Evolutionary conservation across 2,888 invertebrate genomes (phyloP), one percentile per base, ranked within the genome.

Genomic region (Portevinia maculata): DNA sequence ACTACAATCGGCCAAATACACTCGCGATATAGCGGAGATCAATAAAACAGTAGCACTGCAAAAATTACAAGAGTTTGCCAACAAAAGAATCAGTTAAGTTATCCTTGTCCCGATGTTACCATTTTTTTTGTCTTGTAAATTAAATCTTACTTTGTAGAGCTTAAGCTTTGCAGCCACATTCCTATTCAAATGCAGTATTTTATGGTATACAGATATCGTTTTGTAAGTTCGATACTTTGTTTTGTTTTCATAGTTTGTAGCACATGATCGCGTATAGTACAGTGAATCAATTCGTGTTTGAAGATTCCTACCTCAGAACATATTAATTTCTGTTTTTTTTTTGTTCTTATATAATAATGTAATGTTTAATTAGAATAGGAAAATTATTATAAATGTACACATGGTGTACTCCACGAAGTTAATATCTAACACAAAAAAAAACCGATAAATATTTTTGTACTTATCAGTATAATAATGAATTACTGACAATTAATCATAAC

Each of bases 1-100:
- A 86, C 85, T 91, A 86, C 89, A 91, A 86, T 89, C 91, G 69
- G 91, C 91, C 84, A 91, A 90, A 86, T 88, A 89, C 70, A 88
- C 88, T 85, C 89, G 93, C 84, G 93, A 93, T 87, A 92, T 93
- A 41, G 93, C 93, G 3, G 93, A 93, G 87, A 90, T 93, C 30
- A 93, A 93, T 86, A 93, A 93, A 88, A 93, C 93, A 53, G 92
- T 93, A 85, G 93, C 93, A 1, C 91, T 93, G 85, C 92, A 93
- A 86, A 92, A 92, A 87, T 88, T 93, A 21, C 93, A 93, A 84
- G 90, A 90, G 69, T 84, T 89, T 69, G 90, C 90, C 70, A 78
- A 87, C 86, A 89, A 89, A 79, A 87, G 90, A 11, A 71, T 90
- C 88, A 88, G 85, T 79, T 88, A 86, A 89, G 88, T 41, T 9